Evolutionary conservation across 2,797 vertebrate genomes (phyloP).

Genomic region (Malacoraja senta): DNA sequence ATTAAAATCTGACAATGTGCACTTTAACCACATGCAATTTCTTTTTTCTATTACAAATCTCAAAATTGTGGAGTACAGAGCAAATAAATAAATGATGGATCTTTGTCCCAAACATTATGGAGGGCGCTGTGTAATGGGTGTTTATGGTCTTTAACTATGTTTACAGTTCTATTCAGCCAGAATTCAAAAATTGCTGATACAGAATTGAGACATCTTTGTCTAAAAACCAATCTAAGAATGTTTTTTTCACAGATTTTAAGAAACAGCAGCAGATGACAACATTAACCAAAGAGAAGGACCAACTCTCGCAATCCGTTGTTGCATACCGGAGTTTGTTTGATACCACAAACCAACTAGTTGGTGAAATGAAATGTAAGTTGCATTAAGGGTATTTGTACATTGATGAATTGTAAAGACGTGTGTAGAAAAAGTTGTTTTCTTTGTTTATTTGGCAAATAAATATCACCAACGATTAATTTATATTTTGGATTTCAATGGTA

Average conservation of each 20-base stretch:
- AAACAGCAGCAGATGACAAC: slow-evolving; percentile 67
- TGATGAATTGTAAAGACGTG: neutral
- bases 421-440: neutral
- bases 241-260: slow-evolving; percentile 60
- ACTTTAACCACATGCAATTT: too few relatives aligned
- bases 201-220: neutral
- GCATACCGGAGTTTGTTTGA: slow-evolving; percentile 54
- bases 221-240: neutral
- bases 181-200: neutral
- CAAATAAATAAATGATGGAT: too few relatives aligned
- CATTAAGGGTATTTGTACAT: neutral
- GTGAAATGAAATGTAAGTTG: slow-evolving; percentile 65
- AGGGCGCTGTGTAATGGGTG: too few relatives aligned
- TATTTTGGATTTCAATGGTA: neutral
- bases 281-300: slow-evolving; percentile 69
- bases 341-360: slow-evolving; percentile 51
- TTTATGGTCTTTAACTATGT: too few relatives aligned
- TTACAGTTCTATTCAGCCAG: neutral
- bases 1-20: too few relatives aligned
- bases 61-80: too few relatives aligned
- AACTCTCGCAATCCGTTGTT: slow-evolving; percentile 56
- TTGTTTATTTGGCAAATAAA: neutral
- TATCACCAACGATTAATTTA: neutral
- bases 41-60: too few relatives aligned
- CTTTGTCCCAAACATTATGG: too few relatives aligned